These are phyloP conservation scores for Etheostoma cragini DNA, from an alignment of 2,113 vertebrate species.

Conservation along the genomic window DNA sequence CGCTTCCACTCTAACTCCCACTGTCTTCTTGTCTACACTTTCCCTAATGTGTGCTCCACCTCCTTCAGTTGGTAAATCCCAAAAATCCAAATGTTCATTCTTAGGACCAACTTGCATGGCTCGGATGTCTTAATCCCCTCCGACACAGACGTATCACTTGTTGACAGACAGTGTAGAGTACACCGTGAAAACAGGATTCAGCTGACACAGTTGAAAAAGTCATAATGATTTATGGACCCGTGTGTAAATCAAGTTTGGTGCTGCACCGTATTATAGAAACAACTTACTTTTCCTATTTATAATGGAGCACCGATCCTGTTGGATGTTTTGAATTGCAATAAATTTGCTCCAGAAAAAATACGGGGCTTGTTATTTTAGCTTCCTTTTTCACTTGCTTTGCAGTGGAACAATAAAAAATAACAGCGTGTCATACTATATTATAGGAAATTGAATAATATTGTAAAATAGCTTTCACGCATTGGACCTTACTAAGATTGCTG, in stretches of 20 bases:
- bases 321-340: constrained; percentile 72
- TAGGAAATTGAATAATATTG: constrained; percentile 71
- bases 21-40: constrained; percentile 17
- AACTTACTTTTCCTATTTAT: constrained; percentile 67
- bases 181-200: constrained; percentile 77
- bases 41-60: background rate
- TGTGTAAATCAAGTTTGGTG: constrained; percentile 69
- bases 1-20: constrained; percentile 44
- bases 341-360: constrained; percentile 70
- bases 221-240: constrained; percentile 71
- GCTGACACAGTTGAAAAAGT: constrained; percentile 77
- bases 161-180: constrained; percentile 69
- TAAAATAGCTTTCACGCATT: constrained; percentile 65
- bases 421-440: constrained; percentile 76
- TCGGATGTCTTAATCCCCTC: constrained; percentile 64
- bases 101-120: constrained; percentile 33
- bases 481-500: constrained; percentile 35
- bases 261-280: constrained; percentile 59
- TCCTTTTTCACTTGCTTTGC: constrained; percentile 72
- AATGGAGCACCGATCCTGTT: constrained; percentile 57
- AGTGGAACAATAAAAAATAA: constrained; percentile 74
- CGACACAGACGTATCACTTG: constrained; percentile 68
- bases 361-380: constrained; percentile 77
- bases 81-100: constrained; percentile 43
- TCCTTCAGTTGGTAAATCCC: constrained; percentile 46